Evolutionary conservation across 2,888 invertebrate genomes (phyloP), one percentile per base, ranked within the genome.

Genomic region (Ceriagrion tenellum): DNA sequence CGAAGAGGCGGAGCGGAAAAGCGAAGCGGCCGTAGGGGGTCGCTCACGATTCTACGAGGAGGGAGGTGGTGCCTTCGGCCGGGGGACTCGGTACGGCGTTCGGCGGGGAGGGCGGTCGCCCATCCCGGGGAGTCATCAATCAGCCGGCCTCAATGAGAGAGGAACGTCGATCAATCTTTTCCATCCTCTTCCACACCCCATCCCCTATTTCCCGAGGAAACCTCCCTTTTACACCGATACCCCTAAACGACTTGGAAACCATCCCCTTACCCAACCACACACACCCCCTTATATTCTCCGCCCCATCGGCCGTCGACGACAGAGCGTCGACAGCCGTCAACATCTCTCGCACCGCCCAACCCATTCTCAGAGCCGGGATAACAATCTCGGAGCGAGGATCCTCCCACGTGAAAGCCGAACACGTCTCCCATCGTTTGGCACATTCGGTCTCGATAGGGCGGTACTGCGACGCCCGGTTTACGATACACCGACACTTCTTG

Each of bases 121-220:
- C 47, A 56, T n/a, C 55, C 90, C 55, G 16, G 55, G 59, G 91
- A 91, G 91, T 91, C 91, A 91, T 91, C 91, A 91, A 91, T 91
- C 91, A 91, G 55, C 35, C 35, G 23, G 35, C 91, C 23, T 59
- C 91, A 91, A 91, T 91, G 91, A 91, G 91, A 91, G 91, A 55
- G 91, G 23, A 59, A 35, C 90, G 30, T 90, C 59, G 91, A 91
- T 91, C 91, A 91, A 91, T 91, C 91, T 91, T 91, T n/a, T 12
- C 12, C 69, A 20, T 69, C 69, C 69, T 69, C 69, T 69, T 26
- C 26, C 69, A 2, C 59, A 59, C 20, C 26, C 47, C 47, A n/a
- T 63, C 69, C 69, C 4, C 3, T 30, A 59, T 88, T 40, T 88
- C 59, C 4, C 59, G 91, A 59, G 56, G 59, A 59, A 90, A 56